phyloP scores from a whole-genome alignment of 2,888 invertebrate genomes.

The Lasiommata megera region DNA sequence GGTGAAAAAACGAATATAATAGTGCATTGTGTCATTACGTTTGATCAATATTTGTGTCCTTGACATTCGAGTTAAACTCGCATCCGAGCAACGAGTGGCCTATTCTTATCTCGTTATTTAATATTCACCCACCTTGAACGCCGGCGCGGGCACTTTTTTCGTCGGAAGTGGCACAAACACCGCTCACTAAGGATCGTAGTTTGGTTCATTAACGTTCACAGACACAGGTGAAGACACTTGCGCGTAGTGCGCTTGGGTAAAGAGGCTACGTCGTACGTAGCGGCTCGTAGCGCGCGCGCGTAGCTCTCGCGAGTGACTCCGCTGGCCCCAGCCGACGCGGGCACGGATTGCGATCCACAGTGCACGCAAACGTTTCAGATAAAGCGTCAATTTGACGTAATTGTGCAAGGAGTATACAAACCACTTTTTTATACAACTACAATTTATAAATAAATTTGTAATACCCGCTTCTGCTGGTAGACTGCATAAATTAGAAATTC shows the following conservation, averaged over 20 bases:
- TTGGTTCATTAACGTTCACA: conserved; percentile 41
- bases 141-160: conserved; percentile 35
- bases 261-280: conserved; percentile 55
- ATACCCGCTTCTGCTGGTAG: no score
- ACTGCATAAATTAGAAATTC: no score
- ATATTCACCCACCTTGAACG: conserved; percentile 61
- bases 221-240: conserved; percentile 35
- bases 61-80: conserved; percentile 61
- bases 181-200: conserved; percentile 44
- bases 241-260: conserved; percentile 46
- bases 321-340: conserved; percentile 64
- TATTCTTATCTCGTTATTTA: conserved; percentile 53
- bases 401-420: no score
- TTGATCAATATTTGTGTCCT: conserved; percentile 75
- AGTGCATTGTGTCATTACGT: conserved; percentile 31
- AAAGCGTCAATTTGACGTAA: conserved; percentile 19
- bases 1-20: conserved; percentile 18
- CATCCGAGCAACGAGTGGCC: conserved; percentile 41
- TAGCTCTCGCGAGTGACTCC: conserved; percentile 65
- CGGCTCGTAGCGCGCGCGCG: conserved; percentile 59
- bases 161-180: conserved; percentile 43
- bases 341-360: conserved; percentile 62
- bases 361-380: conserved; percentile 44
- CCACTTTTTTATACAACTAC: no score
- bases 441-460: no score